Conservation (phyloP, 2,888 invertebrate species). For the Drosophila paramelanica region DNA sequence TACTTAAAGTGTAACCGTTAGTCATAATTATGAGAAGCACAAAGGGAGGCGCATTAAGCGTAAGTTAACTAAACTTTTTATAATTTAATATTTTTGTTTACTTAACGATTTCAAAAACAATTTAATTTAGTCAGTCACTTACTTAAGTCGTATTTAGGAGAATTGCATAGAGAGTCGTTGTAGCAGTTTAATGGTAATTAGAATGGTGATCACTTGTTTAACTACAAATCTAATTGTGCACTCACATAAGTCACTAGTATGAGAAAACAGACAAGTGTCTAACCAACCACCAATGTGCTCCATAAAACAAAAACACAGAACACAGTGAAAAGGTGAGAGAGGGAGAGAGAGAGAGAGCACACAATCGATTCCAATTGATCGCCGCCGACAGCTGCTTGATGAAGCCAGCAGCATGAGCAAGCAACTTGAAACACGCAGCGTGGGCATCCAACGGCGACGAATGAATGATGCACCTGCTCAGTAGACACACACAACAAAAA, state of each 20-base stretch:
- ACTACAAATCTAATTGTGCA: background rate
- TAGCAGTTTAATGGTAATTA: background rate
- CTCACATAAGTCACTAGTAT: background rate
- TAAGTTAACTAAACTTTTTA: no score
- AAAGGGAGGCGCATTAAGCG: background rate
- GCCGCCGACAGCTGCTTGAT: conserved; percentile 64
- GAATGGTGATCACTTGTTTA: background rate
- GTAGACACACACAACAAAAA: background rate
- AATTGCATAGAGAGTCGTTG: background rate
- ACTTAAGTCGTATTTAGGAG: background rate
- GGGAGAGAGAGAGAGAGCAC: conserved; percentile 7
- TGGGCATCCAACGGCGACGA: conserved; percentile 51
- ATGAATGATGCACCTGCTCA: conserved; percentile 64
- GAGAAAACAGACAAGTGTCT: no score
- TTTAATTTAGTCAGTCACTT: background rate
- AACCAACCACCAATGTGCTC: conserved; percentile 33
- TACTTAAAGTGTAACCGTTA: background rate
- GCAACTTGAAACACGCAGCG: conserved; percentile 72
- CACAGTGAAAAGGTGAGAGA: conserved; percentile 6
- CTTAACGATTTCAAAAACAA: background rate
- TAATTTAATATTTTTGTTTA: no score
- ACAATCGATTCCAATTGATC: conserved; percentile 60
- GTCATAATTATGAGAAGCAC: conserved; percentile 11
- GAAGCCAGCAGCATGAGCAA: conserved; percentile 57
- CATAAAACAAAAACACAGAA: conserved; percentile 2